These are phyloP conservation scores for Omphaloscelis lunosa DNA, from an alignment of 2,888 invertebrate species.

Conservation along the genomic window DNA sequence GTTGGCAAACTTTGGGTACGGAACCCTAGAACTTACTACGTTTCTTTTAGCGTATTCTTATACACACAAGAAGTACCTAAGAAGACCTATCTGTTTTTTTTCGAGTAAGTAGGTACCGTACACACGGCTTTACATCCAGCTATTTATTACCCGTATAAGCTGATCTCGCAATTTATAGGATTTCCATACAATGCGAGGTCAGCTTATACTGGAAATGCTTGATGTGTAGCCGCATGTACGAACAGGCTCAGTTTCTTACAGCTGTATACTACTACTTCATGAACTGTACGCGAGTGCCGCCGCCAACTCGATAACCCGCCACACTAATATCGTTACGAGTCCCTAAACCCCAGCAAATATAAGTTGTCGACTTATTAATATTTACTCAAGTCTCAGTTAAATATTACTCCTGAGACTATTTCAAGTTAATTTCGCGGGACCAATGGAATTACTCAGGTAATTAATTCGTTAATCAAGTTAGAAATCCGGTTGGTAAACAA, in stretches of 20 bases:
- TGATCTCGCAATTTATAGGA: no score
- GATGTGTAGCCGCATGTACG: no score
- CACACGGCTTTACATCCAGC: no score
- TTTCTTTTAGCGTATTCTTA: background rate
- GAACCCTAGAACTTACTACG: background rate
- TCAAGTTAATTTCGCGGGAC: conserved; percentile 75
- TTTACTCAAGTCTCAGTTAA: conserved; percentile 67
- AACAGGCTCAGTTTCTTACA: background rate
- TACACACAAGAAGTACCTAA: background rate
- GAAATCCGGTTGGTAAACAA: conserved; percentile 78
- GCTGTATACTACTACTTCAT: conserved; percentile 13
- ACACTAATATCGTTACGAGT: conserved; percentile 53
- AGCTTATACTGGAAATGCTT: no score
- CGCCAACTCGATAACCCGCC: conserved; percentile 54
- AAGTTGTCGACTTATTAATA: conserved; percentile 65
- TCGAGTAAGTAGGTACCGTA: background rate
- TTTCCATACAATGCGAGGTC: no score
- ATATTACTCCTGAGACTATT: conserved; percentile 72
- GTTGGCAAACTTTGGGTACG: background rate
- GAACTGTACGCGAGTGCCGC: conserved; percentile 2
- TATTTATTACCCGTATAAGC: no score
- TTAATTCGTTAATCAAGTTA: conserved; percentile 81
- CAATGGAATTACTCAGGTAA: conserved; percentile 75
- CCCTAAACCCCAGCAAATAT: conserved; percentile 57
- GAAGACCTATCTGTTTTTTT: conserved; percentile 1